phyloP scores from a whole-genome alignment of 2,888 invertebrate species.

The Erynnis tages region DNA sequence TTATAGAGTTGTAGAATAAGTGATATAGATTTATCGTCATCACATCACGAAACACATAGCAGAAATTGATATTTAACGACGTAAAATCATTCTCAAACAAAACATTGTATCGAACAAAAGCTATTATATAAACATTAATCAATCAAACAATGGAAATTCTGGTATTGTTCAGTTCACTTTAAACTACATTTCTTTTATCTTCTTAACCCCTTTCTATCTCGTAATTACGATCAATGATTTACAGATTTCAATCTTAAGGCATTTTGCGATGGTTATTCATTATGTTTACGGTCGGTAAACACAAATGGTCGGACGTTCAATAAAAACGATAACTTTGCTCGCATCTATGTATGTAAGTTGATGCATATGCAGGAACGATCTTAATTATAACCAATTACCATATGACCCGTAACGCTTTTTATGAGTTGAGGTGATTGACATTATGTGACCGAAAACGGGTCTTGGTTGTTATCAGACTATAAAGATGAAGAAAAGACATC shows the following conservation, averaged over 20 bases:
- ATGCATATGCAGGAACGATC: no score
- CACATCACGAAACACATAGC: no score
- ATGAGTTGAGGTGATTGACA: no score
- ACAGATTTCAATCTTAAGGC: slow-evolving; percentile 22
- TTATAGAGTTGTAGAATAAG: no score
- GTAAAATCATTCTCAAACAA: no score
- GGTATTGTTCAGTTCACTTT: slow-evolving; percentile 12
- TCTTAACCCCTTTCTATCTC: slow-evolving; percentile 21
- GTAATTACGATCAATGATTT: slow-evolving; percentile 26
- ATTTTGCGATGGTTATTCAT: slow-evolving; percentile 26
- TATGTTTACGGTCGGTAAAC: slow-evolving; percentile 23
- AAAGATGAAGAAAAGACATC: no score
- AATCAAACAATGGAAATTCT: slow-evolving; percentile 22
- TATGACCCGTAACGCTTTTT: no score
- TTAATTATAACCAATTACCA: no score
- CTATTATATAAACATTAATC: slow-evolving; percentile 23
- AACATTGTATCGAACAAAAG: background rate
- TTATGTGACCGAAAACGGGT: no score
- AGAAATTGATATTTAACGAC: no score
- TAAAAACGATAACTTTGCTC: slow-evolving; percentile 15
- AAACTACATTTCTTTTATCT: slow-evolving; percentile 22
- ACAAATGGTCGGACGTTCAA: slow-evolving; percentile 1
- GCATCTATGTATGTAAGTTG: slow-evolving; percentile 3
- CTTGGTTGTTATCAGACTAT: no score
- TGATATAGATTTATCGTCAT: no score